Base-by-base conservation (phyloP, 2,797 vertebrate species). In the Holocentrus rufus region DNA sequence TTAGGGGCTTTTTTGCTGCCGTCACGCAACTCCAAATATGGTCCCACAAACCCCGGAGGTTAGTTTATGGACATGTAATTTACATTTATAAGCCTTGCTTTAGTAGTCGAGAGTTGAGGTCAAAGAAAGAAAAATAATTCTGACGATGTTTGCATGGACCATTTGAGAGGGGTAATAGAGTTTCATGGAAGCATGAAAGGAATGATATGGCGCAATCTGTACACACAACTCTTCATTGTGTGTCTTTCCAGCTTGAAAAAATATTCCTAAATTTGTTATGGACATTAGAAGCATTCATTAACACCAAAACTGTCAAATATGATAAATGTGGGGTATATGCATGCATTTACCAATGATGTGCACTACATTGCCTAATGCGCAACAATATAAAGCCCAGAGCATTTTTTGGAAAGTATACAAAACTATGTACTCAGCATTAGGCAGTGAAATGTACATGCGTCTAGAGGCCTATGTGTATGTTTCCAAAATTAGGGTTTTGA, bases 21-120 rank as follows among this genome's bases (percentile, higher is more conserved):
- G 80, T 91, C 89, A 88, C 83, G 74, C 80, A 88, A 88, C 79
- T 90, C 83, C 46, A 85, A 85, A 89, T 90, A 81, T 74, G 82
- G 84, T 49, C 80, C 76, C 85, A 80, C 87, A 89, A 91, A 90
- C 81, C 84, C 70, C 74, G 52, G 78, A 85, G 82, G 85, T 84
- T 85, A 72, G 65, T 92, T 94, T 93, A 92, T 90, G 87, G 91
- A 88, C 80, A 82, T 88, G 86, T 89, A 85, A 93, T 91, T 89
- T 85, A 89, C 85, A 88, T 92, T 93, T 91, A 91, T 82, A 82
- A 91, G 90, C 75, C 78, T 69, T 56, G 68, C 82, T 88, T 91
- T 88, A 84, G 85, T 71, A 72, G 75, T 58, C 82, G 50, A 74
- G 74, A 86, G 81, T 85, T 66, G 71, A 42, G 65, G 72, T 79